phyloP scores from a whole-genome alignment of 2,888 invertebrate genomes.

The Serripes groenlandicus region DNA sequence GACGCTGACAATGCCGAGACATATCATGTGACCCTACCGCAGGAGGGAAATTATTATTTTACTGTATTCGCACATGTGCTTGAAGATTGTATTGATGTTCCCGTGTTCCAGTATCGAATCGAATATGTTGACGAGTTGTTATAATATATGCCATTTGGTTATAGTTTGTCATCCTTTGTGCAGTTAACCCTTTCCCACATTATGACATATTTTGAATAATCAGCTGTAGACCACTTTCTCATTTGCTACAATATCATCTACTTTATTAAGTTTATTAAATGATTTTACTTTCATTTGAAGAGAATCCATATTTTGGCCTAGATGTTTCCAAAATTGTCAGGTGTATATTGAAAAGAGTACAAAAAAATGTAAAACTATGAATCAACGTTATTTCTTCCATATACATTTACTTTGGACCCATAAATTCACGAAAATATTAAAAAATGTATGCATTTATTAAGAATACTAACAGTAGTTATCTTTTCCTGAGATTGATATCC shows the following conservation, averaged over 20 bases:
- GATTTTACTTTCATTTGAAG: not conserved
- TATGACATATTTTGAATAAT: not conserved
- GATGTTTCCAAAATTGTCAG: not conserved
- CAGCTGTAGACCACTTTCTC: not conserved
- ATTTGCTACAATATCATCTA: not conserved
- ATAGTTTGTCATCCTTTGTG: not conserved
- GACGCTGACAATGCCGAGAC: conserved; percentile 80
- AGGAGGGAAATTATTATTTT: conserved; percentile 81
- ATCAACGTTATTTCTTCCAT: too few species aligned
- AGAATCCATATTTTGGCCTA: not conserved
- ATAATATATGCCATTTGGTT: conserved; percentile 55
- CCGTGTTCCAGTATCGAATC: conserved; percentile 79
- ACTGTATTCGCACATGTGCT: conserved; percentile 78
- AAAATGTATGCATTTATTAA: too few species aligned
- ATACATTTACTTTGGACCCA: too few species aligned
- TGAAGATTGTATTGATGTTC: conserved; percentile 78
- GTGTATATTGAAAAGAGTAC: not conserved
- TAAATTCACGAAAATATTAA: too few species aligned
- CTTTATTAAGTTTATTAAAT: not conserved
- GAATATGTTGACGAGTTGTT: conserved; percentile 79
- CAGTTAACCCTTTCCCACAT: not conserved
- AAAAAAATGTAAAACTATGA: not conserved
- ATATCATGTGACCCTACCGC: conserved; percentile 78
- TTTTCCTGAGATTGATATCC: too few species aligned
- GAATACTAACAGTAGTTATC: too few species aligned